Evolutionary conservation across 1,140 invertebrate species (phyloP), one percentile per base, ranked within the genome.

Genomic region (Nasonia giraulti): DNA sequence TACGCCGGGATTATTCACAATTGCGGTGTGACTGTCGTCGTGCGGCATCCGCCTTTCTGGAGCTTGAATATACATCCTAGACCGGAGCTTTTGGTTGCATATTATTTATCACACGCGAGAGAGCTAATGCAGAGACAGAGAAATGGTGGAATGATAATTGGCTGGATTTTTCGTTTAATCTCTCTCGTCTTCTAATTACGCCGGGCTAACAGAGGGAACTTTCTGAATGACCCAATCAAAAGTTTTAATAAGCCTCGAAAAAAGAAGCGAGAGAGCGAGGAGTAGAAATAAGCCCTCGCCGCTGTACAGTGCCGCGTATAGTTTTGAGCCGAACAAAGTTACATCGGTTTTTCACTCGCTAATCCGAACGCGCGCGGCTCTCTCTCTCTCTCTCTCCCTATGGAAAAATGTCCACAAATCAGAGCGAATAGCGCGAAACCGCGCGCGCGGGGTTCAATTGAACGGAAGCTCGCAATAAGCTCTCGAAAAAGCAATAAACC

Each of bases 381-480:
- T 33, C 27, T 27, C 27, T 27, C 27, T 27, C 27, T 71, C 23
- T 37, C n/a, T 2, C 31, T 74, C 23, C 17, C 4, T 62, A 62
- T 40, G 37, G 20, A 75, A 75, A n/a, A 17, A 40, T 74, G 7
- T 44, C 40, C 40, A 44, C 40, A 44, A 44, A 44, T 44, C 40
- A 44, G 40, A 44, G 8, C 40, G 40, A 44, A 44, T 44, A 44
- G 40, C 10, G 10, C 40, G 10, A 44, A 44, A 44, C 40, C 33
- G 1, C 73, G 33, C 73, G 4, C 73, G 33, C 73, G 14, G 47
- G 0, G 40, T 71, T 27, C 27, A 31, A 71, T 71, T n/a, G 69
- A 31, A 33, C 69, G 69, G 69, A 71, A 71, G 69, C 69, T 20
- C 55, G 55, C 69, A 71, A 71, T 71, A 71, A 71, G 69, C 69